Evolutionary conservation across 2,797 vertebrate genomes (phyloP), one percentile per base, ranked within the genome.

Genomic region (Valencia hispanica): DNA sequence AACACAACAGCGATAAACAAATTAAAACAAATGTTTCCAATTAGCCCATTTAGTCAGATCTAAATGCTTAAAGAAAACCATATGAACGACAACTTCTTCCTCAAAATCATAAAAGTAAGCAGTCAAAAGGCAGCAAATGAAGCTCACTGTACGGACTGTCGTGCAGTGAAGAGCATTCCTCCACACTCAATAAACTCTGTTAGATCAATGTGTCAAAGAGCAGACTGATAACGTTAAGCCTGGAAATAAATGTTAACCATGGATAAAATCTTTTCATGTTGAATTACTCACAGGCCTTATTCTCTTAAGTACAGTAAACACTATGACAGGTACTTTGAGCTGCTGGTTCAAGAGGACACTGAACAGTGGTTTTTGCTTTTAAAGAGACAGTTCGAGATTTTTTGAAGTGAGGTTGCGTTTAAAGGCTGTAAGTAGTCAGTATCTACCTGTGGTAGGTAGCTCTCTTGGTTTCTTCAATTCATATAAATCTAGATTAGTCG

Each of bases 141-240:
- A 68, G 71, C 77, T 83, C 53, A 50, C 65, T 61, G 76, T 76
- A 75, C 73, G 45, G 36, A 81, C 80, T 68, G 63, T 86, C 79
- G 74, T 75, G 83, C 86, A 57, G 80, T 80, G 86, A 51, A 77
- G 87, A 86, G 76, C 88, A 93, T 95, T 94, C 93, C 90, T 92
- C 89, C 85, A 90, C 94, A 92, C 91, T 93, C 92, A 93, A 94
- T 95, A 95, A 95, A 95, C 80, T 84, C 75, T 47, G 76, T 70
- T 78, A 78, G 81, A 92, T 94, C 91, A 94, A 94, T 93, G 88
- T 88, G 91, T 93, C 93, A 92, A 91, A 92, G 91, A 91, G 88
- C 84, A 84, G 86, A 88, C 88, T 86, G 91, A 93, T 94, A 93
- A 94, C 77, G 20, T 84, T 92, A 94, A 93, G 91, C 90, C 80